phyloP scores from a whole-genome alignment of 2,797 vertebrate genomes.

The Silurus aristotelis region DNA sequence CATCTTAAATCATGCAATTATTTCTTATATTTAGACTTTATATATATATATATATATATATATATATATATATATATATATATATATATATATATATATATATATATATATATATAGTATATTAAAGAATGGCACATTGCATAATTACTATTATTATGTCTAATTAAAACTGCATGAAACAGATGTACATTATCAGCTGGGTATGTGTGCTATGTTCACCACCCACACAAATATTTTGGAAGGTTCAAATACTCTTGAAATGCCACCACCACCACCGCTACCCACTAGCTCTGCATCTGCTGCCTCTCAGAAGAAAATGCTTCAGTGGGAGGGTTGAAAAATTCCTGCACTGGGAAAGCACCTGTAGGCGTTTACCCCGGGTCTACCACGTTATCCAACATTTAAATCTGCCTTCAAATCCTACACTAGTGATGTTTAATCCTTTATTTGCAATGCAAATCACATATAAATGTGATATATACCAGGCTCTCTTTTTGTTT shows the following conservation, averaged over 20 bases:
- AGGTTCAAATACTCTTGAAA: background rate
- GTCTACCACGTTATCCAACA: background rate
- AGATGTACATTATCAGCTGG: background rate
- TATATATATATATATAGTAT: no score
- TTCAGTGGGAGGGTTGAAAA: background rate
- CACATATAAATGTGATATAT: background rate
- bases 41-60: no score
- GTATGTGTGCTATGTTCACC: background rate
- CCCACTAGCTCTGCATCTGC: background rate
- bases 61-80: no score
- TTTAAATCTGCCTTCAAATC: background rate
- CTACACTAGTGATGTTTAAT: background rate
- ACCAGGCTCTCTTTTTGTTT: slow-evolving; percentile 2
- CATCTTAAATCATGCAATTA: no score
- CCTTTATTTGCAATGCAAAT: background rate
- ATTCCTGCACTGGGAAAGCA: background rate
- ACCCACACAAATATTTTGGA: background rate
- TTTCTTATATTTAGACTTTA: no score
- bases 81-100: no score
- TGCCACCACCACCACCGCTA: background rate
- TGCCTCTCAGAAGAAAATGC: background rate
- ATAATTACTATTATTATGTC: no score
- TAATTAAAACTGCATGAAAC: no score
- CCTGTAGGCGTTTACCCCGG: no score
- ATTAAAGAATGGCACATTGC: no score